A percentile compares a stretch with the other conserved stretches of the same genome.
These are phyloP conservation scores for Uropetala carovei DNA, from an alignment of 2,888 invertebrate genomes.

Conservation along the genomic window DNA sequence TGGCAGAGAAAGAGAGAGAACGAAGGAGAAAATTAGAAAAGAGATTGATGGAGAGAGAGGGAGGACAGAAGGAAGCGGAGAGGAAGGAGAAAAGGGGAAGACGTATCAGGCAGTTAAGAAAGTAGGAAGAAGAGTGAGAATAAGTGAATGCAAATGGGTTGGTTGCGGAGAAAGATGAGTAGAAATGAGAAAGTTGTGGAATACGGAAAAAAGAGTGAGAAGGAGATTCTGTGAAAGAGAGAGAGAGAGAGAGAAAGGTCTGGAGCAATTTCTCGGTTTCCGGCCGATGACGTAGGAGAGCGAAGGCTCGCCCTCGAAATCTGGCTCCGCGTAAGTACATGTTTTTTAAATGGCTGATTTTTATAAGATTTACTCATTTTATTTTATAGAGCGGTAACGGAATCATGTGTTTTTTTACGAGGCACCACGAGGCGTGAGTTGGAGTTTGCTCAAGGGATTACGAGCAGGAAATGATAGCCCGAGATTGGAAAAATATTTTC, in stretches of 20 bases:
- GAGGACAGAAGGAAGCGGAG: too few relatives aligned
- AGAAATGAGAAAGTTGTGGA: too few relatives aligned
- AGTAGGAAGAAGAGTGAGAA: too few relatives aligned
- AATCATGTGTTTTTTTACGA: background rate
- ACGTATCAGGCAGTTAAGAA: too few relatives aligned
- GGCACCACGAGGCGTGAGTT: background rate
- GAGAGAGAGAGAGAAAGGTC: background rate
- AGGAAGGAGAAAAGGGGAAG: too few relatives aligned
- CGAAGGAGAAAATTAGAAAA: too few relatives aligned
- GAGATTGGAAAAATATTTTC: background rate
- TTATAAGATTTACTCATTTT: background rate
- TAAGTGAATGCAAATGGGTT: too few relatives aligned
- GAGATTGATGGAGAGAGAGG: too few relatives aligned
- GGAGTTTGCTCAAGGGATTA: background rate
- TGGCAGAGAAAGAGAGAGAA: too few relatives aligned
- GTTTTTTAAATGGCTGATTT: background rate
- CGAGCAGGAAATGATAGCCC: background rate
- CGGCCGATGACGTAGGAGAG: background rate
- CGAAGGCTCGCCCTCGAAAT: background rate
- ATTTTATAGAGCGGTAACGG: background rate
- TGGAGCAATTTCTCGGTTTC: background rate
- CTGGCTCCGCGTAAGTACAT: constrained; percentile 3
- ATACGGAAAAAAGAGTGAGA: too few relatives aligned
- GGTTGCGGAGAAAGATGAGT: too few relatives aligned
- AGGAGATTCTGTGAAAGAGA: too few relatives aligned